A percentile compares a stretch with the other conserved stretches of the same genome.
These are phyloP conservation scores for Odontomyia ornata DNA, from an alignment of 2,888 invertebrate genomes.

Conservation along the genomic window DNA sequence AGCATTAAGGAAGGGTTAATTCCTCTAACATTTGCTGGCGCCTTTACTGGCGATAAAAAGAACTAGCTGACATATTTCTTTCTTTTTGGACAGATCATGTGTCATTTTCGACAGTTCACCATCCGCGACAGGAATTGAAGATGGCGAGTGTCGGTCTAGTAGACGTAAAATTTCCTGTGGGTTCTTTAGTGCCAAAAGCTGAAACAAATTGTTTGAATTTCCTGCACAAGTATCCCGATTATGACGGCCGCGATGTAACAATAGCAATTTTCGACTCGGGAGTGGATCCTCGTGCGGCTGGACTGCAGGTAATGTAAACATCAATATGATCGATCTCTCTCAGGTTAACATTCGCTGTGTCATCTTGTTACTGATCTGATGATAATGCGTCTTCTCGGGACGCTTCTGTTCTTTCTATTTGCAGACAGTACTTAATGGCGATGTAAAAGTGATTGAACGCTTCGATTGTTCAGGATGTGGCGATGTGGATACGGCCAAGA, in stretches of 20 bases:
- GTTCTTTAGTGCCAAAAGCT: constrained; percentile 90
- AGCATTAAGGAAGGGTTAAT: no score
- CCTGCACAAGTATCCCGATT: constrained; percentile 85
- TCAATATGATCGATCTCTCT: background rate
- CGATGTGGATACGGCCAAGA: constrained; percentile 90
- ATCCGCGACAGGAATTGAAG: constrained; percentile 21
- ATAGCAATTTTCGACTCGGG: constrained; percentile 98
- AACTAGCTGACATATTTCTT: no score
- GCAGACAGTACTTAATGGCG: constrained; percentile 87
- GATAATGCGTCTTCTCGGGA: constrained; percentile 50
- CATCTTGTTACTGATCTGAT: constrained; percentile 26
- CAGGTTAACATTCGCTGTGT: constrained; percentile 44
- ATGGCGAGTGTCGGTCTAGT: constrained; percentile 57
- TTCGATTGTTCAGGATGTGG: constrained; percentile 97
- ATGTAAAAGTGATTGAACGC: constrained; percentile 91
- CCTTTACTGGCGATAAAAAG: no score
- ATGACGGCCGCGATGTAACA: constrained; percentile 89
- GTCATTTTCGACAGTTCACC: constrained; percentile 6
- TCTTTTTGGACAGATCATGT: constrained; percentile 3
- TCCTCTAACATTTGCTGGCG: no score
- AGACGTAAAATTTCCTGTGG: constrained; percentile 80
- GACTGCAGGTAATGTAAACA: constrained; percentile 78
- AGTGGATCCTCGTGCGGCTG: constrained; percentile 95
- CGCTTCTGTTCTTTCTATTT: constrained; percentile 47
- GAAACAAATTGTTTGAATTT: constrained; percentile 92